phyloP scores from a whole-genome alignment of 2,888 invertebrate species.

The Leucophora obtusa region DNA sequence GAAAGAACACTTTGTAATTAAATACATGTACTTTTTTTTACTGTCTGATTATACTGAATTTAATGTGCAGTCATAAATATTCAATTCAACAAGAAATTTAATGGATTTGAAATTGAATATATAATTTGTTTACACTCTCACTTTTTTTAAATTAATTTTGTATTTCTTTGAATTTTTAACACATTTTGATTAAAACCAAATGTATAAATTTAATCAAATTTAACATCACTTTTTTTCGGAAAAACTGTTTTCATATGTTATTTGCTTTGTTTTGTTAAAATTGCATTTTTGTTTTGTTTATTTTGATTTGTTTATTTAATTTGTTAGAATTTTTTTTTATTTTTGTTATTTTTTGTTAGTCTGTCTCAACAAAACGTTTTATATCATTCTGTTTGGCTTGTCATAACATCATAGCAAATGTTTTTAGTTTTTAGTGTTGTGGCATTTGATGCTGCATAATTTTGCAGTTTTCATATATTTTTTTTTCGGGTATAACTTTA shows the following conservation, averaged over 20 bases:
- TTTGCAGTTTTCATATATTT: slow-evolving; percentile 27
- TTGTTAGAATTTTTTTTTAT: slow-evolving; percentile 1
- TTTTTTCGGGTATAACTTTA: slow-evolving; percentile 13
- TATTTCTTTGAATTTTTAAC: neutral
- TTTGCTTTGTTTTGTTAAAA: slow-evolving; percentile 8
- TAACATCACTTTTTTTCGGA: slow-evolving; percentile 9
- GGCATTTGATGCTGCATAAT: slow-evolving; percentile 32
- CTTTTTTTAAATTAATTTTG: slow-evolving; percentile 4
- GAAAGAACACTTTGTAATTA: neutral
- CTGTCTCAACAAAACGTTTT: slow-evolving; percentile 55
- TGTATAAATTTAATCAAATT: neutral
- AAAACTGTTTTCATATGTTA: slow-evolving; percentile 17
- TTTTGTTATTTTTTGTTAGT: slow-evolving; percentile 7
- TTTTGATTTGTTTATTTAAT: slow-evolving; percentile 44
- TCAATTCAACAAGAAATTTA: slow-evolving; percentile 8
- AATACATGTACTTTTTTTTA: slow-evolving; percentile 13
- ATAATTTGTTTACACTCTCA: slow-evolving; percentile 38
- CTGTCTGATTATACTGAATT: slow-evolving; percentile 18
- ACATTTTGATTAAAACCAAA: neutral
- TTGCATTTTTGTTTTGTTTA: slow-evolving; percentile 28
- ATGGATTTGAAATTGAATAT: slow-evolving; percentile 30
- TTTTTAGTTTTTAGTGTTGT: slow-evolving; percentile 29
- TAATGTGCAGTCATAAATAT: slow-evolving; percentile 26
- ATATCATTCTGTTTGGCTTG: slow-evolving; percentile 61
- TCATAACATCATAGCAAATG: slow-evolving; percentile 57